Conservation (phyloP, 2,113 vertebrate genomes). For the Hippocampus barbouri region DNA sequence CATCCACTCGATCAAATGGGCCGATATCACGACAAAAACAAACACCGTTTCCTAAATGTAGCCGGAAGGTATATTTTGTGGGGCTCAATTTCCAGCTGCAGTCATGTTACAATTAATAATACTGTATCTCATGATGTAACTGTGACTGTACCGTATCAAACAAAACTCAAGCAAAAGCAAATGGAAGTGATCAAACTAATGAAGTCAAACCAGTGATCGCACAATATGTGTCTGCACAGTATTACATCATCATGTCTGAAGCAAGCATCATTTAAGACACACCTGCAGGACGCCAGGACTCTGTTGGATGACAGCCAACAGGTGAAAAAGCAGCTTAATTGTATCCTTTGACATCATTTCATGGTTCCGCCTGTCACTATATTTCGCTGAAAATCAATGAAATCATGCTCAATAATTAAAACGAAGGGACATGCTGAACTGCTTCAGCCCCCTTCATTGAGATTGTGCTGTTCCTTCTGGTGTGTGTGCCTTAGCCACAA, state of each 20-base stretch:
- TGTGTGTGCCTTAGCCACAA: too few relatives aligned
- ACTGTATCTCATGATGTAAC: too few relatives aligned
- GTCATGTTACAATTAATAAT: neutral
- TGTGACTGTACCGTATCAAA: neutral
- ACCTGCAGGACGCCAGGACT: neutral
- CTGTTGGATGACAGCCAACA: neutral
- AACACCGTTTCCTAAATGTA: neutral
- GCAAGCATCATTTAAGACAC: too few relatives aligned
- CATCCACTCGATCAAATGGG: conserved; percentile 17
- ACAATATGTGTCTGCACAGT: too few relatives aligned
- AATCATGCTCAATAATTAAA: neutral
- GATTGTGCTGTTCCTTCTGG: too few relatives aligned
- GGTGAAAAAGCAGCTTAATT: neutral
- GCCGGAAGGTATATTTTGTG: neutral
- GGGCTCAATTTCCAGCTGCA: neutral
- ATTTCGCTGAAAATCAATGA: too few relatives aligned
- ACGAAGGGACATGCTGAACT: neutral
- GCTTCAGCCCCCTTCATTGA: neutral
- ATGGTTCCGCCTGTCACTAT: too few relatives aligned
- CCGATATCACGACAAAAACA: neutral
- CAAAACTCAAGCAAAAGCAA: neutral
- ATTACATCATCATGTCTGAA: too few relatives aligned
- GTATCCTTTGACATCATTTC: too few relatives aligned
- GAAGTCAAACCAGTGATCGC: too few relatives aligned
- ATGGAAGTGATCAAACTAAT: too few relatives aligned